Evolutionary conservation across 2,797 vertebrate species (phyloP).

Genomic region (Muscicapa comitata): DNA sequence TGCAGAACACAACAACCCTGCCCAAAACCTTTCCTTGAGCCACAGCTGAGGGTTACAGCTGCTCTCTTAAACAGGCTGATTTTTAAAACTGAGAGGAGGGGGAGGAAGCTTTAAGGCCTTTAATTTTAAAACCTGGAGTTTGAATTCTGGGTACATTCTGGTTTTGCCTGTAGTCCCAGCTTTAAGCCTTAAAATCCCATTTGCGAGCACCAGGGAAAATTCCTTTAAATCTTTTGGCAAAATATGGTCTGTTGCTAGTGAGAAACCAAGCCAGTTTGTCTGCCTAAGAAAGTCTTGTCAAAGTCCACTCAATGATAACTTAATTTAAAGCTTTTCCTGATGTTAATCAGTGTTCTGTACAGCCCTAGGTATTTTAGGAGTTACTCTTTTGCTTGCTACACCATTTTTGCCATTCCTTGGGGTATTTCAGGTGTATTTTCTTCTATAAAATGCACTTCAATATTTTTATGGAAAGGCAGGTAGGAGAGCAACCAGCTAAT

Average conservation of each 20-base stretch:
- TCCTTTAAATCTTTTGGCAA: not conserved
- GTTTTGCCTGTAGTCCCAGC: not conserved
- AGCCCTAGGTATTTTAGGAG: not conserved
- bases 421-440: not conserved
- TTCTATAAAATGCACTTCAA: not conserved
- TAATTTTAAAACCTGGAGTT: not conserved
- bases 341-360: not conserved
- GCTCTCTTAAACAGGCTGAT: not conserved
- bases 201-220: not conserved
- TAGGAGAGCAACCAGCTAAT: not conserved
- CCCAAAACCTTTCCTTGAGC: not conserved
- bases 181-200: not conserved
- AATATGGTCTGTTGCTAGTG: not conserved
- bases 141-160: fast-evolving
- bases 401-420: not conserved
- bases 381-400: not conserved
- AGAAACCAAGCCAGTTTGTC: not conserved
- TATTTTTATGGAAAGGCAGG: not conserved
- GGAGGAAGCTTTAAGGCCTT: not conserved
- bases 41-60: not conserved
- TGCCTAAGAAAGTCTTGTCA: not conserved
- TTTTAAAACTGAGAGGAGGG: not conserved
- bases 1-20: not conserved
- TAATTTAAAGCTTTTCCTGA: not conserved
- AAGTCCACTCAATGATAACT: not conserved